Base-by-base conservation (phyloP, 2,113 vertebrate genomes). In the Muscicapa adusta region DNA sequence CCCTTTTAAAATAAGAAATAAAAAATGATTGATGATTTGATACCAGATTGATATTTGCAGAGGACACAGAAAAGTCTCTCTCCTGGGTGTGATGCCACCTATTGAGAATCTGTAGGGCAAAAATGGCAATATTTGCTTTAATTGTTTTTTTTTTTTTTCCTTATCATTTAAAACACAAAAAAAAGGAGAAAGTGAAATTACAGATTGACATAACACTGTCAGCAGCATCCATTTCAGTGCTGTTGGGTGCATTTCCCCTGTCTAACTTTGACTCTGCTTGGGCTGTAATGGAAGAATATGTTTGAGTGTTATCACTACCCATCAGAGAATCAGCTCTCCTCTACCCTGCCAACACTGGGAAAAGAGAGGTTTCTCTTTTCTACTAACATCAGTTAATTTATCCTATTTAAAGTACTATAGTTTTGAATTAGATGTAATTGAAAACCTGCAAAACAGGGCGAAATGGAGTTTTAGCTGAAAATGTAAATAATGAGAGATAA, bases 401-500 rank as follows among this genome's bases (percentile, higher is more conserved):
- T 83, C 82, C 85, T 84, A 86, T 92, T 94, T 90, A 26, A 88
- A 83, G 51, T 31, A 73, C 16, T 45, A 40, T 0, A 70, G 79
- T 77, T 95, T 90, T 60, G 51, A 86, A 93, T 95, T 86, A 86
- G 56, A 51, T 77, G 79, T 83, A 93, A 96, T 88, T 91, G 91
- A 93, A 95, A 90, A 93, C 91, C 92, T 80, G 91, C 51, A 84
- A 70, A 95, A 93, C 88, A 43, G 34, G 24, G 48, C n/a, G 68
- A 92, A 88, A 93, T 56, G 25, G 63, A 88, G 91, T 91, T 94
- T 93, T 86, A 95, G 63, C 60, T 74, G 67, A 43, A 90, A 90
- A 92, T 63, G 83, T 81, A 95, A 93, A 94, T 90, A 94, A 95
- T 88, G 76, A 92, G 75, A 96, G 88, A 90, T 76, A 92, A 93